phyloP scores from a whole-genome alignment of 2,113 vertebrate species.

The Physeter macrocephalus region DNA sequence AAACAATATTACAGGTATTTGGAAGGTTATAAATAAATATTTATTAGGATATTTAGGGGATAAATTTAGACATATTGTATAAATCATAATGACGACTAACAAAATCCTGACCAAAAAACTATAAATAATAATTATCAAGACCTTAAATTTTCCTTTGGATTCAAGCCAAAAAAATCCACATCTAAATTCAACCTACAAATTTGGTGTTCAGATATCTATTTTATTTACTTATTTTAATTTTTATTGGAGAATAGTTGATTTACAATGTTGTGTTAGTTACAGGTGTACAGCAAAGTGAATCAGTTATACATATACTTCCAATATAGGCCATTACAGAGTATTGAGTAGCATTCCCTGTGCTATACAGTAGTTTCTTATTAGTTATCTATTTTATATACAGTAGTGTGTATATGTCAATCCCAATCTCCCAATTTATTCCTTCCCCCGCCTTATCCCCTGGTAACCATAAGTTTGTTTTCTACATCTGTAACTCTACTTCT shows the following conservation, averaged over 20 bases:
- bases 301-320: background rate
- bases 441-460: background rate
- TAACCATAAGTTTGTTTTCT: background rate
- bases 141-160: conserved; percentile 8
- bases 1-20: conserved; percentile 1
- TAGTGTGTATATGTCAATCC: background rate
- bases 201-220: background rate
- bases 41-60: background rate
- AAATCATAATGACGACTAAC: background rate
- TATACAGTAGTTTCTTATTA: background rate
- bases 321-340: background rate
- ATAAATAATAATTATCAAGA: background rate
- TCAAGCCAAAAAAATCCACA: background rate
- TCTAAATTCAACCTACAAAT: background rate
- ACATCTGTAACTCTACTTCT: background rate
- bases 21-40: background rate
- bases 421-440: background rate
- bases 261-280: background rate
- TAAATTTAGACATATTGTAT: background rate
- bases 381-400: background rate
- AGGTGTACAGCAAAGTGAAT: background rate
- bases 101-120: background rate
- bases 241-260: background rate
- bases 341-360: background rate
- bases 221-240: background rate